phyloP scores from a whole-genome alignment of 2,888 invertebrate species.

The Alcis repandata region DNA sequence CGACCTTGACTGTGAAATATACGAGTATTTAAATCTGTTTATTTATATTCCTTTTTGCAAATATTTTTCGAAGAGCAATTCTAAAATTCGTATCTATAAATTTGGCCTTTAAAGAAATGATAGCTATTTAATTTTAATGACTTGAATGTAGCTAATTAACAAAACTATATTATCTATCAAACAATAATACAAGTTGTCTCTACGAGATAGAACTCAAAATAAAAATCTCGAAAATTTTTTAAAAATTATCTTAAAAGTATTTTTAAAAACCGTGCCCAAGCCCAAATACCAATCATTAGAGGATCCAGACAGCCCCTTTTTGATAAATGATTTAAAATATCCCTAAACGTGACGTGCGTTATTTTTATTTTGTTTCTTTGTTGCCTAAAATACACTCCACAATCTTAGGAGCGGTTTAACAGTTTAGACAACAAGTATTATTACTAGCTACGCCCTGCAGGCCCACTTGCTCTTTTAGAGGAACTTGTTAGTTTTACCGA shows the following conservation, averaged over 20 bases:
- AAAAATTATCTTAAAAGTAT: not conserved
- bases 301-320: constrained; percentile 3
- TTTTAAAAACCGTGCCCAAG: constrained; percentile 3
- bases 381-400: not conserved
- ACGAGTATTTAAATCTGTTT: not conserved
- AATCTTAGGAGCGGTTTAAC: not conserved
- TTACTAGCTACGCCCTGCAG: too few relatives aligned
- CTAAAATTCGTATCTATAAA: too few relatives aligned
- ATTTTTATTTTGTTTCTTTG: constrained; percentile 1
- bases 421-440: not conserved
- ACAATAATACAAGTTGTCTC: not conserved
- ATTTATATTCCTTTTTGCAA: too few relatives aligned
- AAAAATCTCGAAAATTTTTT: not conserved
- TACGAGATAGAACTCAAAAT: too few relatives aligned
- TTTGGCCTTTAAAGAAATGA: too few relatives aligned
- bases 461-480: too few relatives aligned
- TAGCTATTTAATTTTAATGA: too few relatives aligned
- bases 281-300: constrained; percentile 4
- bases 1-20: constrained; percentile 17
- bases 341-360: constrained; percentile 10
- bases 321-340: constrained; percentile 15
- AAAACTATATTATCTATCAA: not conserved
- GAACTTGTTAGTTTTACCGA: too few relatives aligned
- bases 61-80: not conserved
- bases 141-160: too few relatives aligned